Conservation (phyloP, 2,113 vertebrate genomes). For the Cervus canadensis region DNA sequence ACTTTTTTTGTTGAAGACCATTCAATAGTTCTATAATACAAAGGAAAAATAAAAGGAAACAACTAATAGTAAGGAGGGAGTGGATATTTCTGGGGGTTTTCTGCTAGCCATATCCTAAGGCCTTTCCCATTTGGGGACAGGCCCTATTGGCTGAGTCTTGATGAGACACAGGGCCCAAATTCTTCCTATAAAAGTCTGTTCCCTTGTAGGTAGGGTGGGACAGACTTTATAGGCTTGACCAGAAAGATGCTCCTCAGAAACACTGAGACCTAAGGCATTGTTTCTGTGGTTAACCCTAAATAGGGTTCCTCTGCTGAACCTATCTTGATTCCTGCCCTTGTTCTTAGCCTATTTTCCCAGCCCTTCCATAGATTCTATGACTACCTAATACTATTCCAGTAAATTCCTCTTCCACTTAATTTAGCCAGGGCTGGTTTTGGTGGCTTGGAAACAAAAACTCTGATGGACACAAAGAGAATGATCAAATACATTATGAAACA, state of each 20-base stretch:
- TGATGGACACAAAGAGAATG: neutral
- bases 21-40: neutral
- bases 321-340: neutral
- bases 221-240: neutral
- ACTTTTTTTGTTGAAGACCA: neutral
- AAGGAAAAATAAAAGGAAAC: neutral
- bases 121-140: neutral
- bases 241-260: neutral
- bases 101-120: neutral
- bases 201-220: neutral
- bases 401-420: slow-evolving; percentile 10
- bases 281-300: neutral
- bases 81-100: neutral
- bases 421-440: neutral
- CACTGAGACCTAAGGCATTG: neutral
- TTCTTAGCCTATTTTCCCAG: neutral
- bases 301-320: neutral
- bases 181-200: neutral
- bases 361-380: neutral
- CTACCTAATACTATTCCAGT: neutral
- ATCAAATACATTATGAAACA: neutral
- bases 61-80: neutral
- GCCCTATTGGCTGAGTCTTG: neutral
- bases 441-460: neutral
- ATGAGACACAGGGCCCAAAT: neutral